phyloP scores from a whole-genome alignment of 2,888 invertebrate species.

The Idaea straminata region DNA sequence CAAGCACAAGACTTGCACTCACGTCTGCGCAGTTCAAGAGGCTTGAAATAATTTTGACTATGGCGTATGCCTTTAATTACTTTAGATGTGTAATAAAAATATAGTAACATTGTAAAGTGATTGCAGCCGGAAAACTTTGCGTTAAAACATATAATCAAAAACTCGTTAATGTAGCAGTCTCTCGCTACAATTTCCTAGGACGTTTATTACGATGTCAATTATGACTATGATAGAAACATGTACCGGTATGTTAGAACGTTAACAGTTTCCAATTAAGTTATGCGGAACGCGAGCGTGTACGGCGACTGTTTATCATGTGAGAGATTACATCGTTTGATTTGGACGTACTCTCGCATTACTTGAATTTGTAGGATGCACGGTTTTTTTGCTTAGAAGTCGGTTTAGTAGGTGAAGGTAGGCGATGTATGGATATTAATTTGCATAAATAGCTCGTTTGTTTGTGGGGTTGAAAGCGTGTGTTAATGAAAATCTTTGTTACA shows the following conservation, averaged over 20 bases:
- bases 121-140: not conserved
- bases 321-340: slow-evolving; percentile 25
- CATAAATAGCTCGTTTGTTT: not conserved
- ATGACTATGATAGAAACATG: slow-evolving; percentile 25
- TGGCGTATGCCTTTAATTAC: not conserved
- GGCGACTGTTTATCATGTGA: slow-evolving; percentile 51
- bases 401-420: slow-evolving; percentile 6
- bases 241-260: slow-evolving; percentile 31
- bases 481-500: not conserved
- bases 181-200: slow-evolving; percentile 15
- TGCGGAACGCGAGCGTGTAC: slow-evolving; percentile 68
- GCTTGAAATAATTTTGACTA: not conserved
- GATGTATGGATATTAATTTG: slow-evolving; percentile 7
- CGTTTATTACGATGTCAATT: slow-evolving; percentile 32
- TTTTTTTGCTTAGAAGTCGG: not conserved
- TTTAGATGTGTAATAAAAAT: not conserved
- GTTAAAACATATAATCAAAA: slow-evolving; percentile 16
- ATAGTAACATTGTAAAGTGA: not conserved
- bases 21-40: no score
- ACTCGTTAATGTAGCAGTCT: slow-evolving; percentile 14
- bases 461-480: not conserved
- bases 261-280: slow-evolving; percentile 70
- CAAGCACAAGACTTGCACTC: no score
- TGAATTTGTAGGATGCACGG: slow-evolving; percentile 7
- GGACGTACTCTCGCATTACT: slow-evolving; percentile 5